Evolutionary conservation across 2,888 invertebrate species (phyloP), one percentile per base, ranked within the genome.

Genomic region (Graphium colonna): DNA sequence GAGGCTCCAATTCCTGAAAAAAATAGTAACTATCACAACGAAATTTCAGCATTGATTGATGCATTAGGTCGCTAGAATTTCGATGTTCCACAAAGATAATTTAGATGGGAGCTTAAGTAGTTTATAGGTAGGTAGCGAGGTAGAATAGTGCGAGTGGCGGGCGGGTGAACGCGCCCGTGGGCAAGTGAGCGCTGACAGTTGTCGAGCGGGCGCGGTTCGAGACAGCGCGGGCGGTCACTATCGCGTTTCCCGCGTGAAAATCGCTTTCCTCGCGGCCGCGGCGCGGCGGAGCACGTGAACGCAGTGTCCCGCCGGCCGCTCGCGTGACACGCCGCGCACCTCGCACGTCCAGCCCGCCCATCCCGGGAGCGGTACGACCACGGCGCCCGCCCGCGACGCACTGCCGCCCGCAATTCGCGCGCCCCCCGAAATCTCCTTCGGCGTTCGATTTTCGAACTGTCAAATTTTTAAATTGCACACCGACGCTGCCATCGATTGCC

Each of bases 291-390:
- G 72, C 85, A 86, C 86, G 87, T 85, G 87, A 82, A 75, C 82
- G 79, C 88, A 89, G 88, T 89, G 88, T 85, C 87, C 85, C 83
- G 81, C 69, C 86, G 82, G 76, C 87, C 87, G 87, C 85, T 82
- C 83, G 86, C 82, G 82, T 81, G 87, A 83, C 77, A 79, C 85
- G 82, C 84, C 86, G 82, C 75, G 71, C 79, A 68, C 72, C 65
- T 69, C 71, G 70, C 67, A 65, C 60, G 55, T 66, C 69, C 68
- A 62, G 69, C 71, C 63, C 60, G 63, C 67, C 63, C 75, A 69
- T 75, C 77, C 77, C 75, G 65, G 78, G 76, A 77, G 75, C 71
- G 71, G 65, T 77, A 67, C 77, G 74, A 64, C 66, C 79, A 72
- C 77, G 73, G 56, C 79, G 79, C 79, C 81, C 75, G 74, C 81